Evolutionary conservation across 92 coral and sea anemone genomes (phyloP), one percentile per base, ranked within the genome.

Genomic region (Epizoanthus fatuus): DNA sequence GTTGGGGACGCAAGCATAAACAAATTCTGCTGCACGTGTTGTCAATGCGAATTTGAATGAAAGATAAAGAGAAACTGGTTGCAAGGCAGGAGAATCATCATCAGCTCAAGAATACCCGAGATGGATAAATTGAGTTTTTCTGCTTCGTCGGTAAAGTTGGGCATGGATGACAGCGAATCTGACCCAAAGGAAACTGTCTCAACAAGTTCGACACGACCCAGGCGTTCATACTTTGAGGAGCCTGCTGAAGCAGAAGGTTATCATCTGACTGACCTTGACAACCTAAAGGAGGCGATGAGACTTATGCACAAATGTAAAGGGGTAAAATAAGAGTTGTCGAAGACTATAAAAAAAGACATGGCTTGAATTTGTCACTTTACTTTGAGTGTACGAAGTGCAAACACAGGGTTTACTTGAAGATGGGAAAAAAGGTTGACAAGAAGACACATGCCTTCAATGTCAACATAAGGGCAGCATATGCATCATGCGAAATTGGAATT

Each of bases 401-500:
- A 72, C 76, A 71, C 55, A n/a, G 76, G 60, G 65, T 59, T 4
- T 59, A 15, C 32, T 9, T 59, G 65, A 73, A 52, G 17, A 73
- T 47, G 16, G 79, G 49, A 15, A 53, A 73, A 51, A 73, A 25
- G 35, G 4, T 29, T 22, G 75, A 69, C 45, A 51, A 72, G 32
- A 72, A 52, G 79, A 73, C 79, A 14, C 79, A 73, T 73, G 49
- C 80, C 80, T 56, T 29, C n/a, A 66, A 74, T 74, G 19, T 55
- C 39, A 74, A 55, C 80, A 74, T 66, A 51, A 74, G 66, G 66
- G 80, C 80, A 13, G 15, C 66, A 10, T 74, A 55, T 55, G 80
- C 80, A 74, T 65, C 80, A 5, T 32, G 80, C n/a, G 66, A 74
- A 74, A n/a, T 74, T 15, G 79, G 79, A 52, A 11, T 73, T 73